These are phyloP conservation scores for Sebastolobus alascanus DNA, from an alignment of 2,797 vertebrate species.

Conservation along the genomic window DNA sequence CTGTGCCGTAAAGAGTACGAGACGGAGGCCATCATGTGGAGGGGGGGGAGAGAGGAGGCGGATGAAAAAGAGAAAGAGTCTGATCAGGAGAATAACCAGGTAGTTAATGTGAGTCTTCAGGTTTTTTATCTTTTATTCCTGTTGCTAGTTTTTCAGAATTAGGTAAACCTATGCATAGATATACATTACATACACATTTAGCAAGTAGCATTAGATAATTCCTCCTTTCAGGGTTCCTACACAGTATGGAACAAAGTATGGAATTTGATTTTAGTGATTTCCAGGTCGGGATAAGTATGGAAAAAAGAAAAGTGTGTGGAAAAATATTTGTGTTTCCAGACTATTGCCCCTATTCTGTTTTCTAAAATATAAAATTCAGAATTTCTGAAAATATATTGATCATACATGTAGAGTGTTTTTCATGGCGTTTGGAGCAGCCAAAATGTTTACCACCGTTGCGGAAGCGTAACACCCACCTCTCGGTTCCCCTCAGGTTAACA, in stretches of 20 bases:
- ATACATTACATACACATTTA: not conserved
- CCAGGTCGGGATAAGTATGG: not conserved
- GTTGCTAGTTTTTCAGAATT: not conserved
- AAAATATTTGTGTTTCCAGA: not conserved
- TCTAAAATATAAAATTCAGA: not conserved
- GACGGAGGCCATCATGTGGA: slow-evolving; percentile 97
- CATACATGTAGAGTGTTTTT: too few species aligned
- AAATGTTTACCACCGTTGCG: too few species aligned
- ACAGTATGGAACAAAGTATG: not conserved
- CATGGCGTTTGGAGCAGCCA: too few species aligned
- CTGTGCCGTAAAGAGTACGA: slow-evolving; percentile 96
- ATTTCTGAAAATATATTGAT: too few species aligned
- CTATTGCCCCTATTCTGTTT: not conserved
- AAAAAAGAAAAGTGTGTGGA: not conserved
- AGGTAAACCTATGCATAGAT: not conserved
- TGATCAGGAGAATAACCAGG: slow-evolving; percentile 91
- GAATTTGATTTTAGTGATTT: not conserved
- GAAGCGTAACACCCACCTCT: too few species aligned
- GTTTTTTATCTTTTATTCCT: not conserved
- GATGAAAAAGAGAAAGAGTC: slow-evolving; percentile 89
- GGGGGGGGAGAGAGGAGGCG: slow-evolving; percentile 88
- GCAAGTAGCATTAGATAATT: not conserved
- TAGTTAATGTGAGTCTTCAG: slow-evolving; percentile 76
- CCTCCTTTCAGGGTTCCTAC: not conserved
- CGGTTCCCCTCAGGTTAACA: accelerated